Percentiles rank a stretch among this genome's conserved stretches.
These are phyloP conservation scores for Oenanthe oenanthe DNA, from an alignment of 2,113 vertebrate genomes.

Conservation along the genomic window DNA sequence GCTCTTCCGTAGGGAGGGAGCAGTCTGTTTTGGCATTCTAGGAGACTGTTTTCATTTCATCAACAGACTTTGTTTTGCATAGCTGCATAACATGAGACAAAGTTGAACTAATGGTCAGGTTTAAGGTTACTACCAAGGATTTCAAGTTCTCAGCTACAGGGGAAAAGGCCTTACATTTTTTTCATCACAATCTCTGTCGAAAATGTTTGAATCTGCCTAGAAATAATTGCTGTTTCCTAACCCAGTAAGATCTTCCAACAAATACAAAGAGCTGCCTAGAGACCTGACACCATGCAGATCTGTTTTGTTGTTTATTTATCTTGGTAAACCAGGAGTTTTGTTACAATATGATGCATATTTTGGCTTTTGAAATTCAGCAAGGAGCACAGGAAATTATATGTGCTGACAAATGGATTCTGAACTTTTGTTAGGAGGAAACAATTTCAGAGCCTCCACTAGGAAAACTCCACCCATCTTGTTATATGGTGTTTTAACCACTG, in stretches of 20 bases:
- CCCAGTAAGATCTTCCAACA: background rate
- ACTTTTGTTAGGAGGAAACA: conserved; percentile 20
- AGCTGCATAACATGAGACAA: background rate
- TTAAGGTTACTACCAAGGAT: background rate
- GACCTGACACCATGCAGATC: background rate
- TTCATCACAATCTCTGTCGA: background rate
- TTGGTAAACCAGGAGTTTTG: background rate
- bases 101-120: background rate
- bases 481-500: background rate
- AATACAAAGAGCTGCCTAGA: conserved; percentile 1
- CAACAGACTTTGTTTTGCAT: background rate
- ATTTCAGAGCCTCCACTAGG: background rate
- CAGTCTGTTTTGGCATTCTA: background rate
- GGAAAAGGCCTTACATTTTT: background rate
- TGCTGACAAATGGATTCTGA: conserved; percentile 34
- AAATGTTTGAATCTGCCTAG: background rate
- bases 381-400: conserved; percentile 29
- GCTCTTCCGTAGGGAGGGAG: background rate
- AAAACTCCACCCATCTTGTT: conserved; percentile 31
- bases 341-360: background rate
- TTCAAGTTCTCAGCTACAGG: background rate
- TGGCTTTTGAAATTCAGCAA: conserved; percentile 23
- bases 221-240: background rate
- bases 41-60: background rate
- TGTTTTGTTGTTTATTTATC: conserved; percentile 12